phyloP scores from a whole-genome alignment of 2,797 vertebrate species.

The Clarias platycephalus region DNA sequence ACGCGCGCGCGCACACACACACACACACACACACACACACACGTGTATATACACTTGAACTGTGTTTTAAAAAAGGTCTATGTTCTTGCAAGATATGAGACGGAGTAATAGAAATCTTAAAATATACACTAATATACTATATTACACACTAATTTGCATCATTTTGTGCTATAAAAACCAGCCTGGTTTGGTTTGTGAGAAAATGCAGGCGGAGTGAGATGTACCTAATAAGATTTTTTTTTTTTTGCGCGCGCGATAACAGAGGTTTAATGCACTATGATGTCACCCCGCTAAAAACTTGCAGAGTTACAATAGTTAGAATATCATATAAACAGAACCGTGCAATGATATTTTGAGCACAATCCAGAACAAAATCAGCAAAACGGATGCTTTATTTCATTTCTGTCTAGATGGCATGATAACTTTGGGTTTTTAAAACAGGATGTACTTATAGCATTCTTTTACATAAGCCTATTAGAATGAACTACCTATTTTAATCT shows the following conservation, averaged over 20 bases:
- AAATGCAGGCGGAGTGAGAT: neutral
- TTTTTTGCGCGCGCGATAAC: neutral
- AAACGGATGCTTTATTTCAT: neutral
- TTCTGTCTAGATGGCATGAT: neutral
- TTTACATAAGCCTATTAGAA: neutral
- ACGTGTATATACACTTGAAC: neutral
- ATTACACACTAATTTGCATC: neutral
- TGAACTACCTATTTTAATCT: neutral
- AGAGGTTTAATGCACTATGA: neutral
- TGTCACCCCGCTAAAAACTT: neutral
- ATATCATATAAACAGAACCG: neutral
- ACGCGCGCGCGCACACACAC: no score
- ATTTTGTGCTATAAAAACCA: neutral
- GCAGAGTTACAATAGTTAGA: neutral
- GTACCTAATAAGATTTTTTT: neutral
- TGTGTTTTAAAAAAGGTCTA: neutral
- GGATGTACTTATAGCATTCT: no score
- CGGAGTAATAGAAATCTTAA: neutral
- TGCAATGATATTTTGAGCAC: neutral
- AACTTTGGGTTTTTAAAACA: neutral
- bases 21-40: no score
- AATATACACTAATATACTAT: neutral
- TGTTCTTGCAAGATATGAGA: neutral
- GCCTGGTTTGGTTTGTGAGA: neutral
- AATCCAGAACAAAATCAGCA: neutral